Percentiles rank a stretch among this genome's conserved stretches.
Conservation (phyloP, 2,888 invertebrate species). For the Rhimphoctona megacephalus region DNA sequence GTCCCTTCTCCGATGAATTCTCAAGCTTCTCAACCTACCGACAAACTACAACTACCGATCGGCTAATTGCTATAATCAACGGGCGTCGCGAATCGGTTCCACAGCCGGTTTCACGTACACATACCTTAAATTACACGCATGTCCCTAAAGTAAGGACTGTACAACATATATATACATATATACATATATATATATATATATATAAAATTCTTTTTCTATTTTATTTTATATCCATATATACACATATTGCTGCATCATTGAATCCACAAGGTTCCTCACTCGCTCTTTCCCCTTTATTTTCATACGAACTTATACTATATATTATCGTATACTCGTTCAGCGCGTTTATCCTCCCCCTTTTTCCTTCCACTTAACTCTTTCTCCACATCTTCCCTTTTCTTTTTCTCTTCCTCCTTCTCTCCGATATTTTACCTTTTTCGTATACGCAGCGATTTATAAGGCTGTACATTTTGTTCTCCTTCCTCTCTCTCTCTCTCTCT, state of each 20-base stretch:
- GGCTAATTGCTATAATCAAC: conserved; percentile 76
- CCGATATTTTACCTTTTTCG: conserved; percentile 12
- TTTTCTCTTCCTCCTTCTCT: not conserved
- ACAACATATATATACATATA: conserved; percentile 9
- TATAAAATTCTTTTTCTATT: too few relatives aligned
- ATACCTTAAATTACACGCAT: conserved; percentile 53
- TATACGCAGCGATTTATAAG: conserved; percentile 40
- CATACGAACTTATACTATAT: conserved; percentile 47
- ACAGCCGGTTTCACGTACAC: conserved; percentile 55
- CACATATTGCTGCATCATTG: conserved; percentile 24
- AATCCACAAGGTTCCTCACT: conserved; percentile 13
- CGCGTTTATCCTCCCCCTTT: conserved; percentile 45
- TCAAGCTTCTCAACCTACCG: conserved; percentile 48
- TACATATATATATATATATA: conserved; percentile 24
- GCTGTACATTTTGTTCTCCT: not conserved
- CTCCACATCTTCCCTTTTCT: conserved; percentile 18
- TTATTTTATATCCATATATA: conserved; percentile 30
- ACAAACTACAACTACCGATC: conserved; percentile 69
- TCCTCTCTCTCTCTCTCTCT: not conserved
- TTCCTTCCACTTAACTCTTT: conserved; percentile 45
- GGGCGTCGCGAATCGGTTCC: conserved; percentile 69
- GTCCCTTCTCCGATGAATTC: conserved; percentile 24
- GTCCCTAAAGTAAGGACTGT: conserved; percentile 32
- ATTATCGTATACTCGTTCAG: conserved; percentile 49
- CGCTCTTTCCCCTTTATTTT: conserved; percentile 25